Evolutionary conservation across 2,797 vertebrate species (phyloP).

Genomic region (Lepidocolaptes lacrymiger): DNA sequence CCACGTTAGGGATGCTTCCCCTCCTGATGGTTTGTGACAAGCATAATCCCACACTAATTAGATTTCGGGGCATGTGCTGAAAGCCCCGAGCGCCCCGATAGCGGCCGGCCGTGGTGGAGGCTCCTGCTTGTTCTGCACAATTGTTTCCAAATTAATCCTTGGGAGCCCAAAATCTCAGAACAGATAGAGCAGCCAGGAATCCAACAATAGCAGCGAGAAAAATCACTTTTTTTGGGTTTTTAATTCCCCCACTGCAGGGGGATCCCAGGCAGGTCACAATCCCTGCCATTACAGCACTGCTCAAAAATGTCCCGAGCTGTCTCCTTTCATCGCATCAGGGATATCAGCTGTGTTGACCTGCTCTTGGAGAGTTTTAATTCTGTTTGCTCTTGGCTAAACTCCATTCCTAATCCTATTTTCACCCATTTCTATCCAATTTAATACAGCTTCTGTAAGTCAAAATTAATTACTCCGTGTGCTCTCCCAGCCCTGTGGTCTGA

Average conservation of each 20-base stretch:
- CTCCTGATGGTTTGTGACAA: conserved; percentile 37
- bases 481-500: conserved; percentile 8
- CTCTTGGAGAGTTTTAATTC: conserved; percentile 64
- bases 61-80: conserved; percentile 47
- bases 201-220: neutral
- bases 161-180: neutral
- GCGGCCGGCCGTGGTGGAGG: neutral
- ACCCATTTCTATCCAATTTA: conserved; percentile 75
- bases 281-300: neutral
- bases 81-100: neutral
- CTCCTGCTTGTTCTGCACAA: conserved; percentile 24
- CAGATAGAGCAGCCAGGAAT: conserved; percentile 20
- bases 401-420: conserved; percentile 78
- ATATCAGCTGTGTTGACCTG: conserved; percentile 22
- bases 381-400: conserved; percentile 70
- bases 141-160: conserved; percentile 64
- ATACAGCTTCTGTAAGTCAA: conserved; percentile 76
- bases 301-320: conserved; percentile 37
- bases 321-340: conserved; percentile 10
- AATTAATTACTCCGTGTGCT: conserved; percentile 71
- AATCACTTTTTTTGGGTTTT: neutral
- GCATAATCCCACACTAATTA: conserved; percentile 69
- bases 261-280: neutral
- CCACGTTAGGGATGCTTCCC: neutral
- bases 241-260: neutral